Percentiles rank a stretch among this genome's conserved stretches.
phyloP scores from a whole-genome alignment of 2,113 vertebrate genomes.

The Apaloderma vittatum region DNA sequence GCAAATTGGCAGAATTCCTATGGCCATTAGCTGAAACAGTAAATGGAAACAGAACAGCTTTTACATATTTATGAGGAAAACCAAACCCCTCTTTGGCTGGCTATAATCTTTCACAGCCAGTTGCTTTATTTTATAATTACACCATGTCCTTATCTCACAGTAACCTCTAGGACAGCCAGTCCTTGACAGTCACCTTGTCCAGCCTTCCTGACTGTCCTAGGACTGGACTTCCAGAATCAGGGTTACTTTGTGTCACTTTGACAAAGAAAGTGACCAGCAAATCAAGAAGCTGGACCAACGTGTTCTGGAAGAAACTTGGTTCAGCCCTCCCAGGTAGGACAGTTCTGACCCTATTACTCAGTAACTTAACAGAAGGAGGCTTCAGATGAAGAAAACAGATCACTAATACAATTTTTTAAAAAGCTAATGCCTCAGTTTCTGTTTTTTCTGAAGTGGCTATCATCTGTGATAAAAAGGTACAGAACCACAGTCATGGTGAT shows the following conservation, averaged over 20 bases:
- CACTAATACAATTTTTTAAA: background rate
- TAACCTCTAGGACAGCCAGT: background rate
- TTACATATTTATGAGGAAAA: slow-evolving; percentile 45
- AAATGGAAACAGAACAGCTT: slow-evolving; percentile 20
- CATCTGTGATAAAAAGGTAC: background rate
- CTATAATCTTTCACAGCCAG: slow-evolving; percentile 27
- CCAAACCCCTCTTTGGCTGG: background rate
- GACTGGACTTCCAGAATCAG: background rate
- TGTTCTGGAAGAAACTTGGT: background rate
- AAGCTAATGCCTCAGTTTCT: background rate
- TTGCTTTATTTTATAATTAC: slow-evolving; percentile 46
- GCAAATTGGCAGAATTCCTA: slow-evolving; percentile 27
- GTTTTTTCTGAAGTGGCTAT: background rate
- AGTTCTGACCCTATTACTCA: background rate
- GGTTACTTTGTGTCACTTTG: background rate
- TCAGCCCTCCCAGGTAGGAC: background rate
- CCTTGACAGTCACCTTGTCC: background rate
- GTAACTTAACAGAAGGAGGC: background rate
- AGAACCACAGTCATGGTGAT: background rate
- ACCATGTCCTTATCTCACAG: background rate
- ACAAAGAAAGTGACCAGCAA: background rate
- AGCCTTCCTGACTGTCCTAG: background rate
- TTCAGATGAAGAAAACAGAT: background rate
- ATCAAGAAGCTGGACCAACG: background rate
- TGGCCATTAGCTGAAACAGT: slow-evolving; percentile 24